Conservation (phyloP, 2,797 vertebrate species). For the Epinephelus malabaricus region DNA sequence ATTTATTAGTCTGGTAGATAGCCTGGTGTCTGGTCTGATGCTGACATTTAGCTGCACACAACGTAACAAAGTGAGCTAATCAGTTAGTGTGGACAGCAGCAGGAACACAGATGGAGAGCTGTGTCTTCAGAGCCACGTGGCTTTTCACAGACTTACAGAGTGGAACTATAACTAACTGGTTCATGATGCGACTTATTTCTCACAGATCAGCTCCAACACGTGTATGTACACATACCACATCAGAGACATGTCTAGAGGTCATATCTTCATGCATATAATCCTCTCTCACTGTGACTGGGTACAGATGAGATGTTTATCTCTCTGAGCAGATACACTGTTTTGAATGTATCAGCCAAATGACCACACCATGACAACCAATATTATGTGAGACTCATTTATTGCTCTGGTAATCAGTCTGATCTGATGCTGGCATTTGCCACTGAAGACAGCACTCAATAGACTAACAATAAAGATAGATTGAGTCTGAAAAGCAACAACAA, state of each 20-base stretch:
- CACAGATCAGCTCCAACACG: neutral
- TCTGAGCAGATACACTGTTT: slow-evolving; percentile 5
- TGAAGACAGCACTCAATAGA: slow-evolving; percentile 44
- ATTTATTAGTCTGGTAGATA: slow-evolving; percentile 49
- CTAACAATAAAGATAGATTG: slow-evolving; percentile 25
- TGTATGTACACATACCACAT: neutral
- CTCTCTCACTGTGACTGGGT: slow-evolving; percentile 9
- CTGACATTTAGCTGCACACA: slow-evolving; percentile 61
- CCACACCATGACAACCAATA: slow-evolving; percentile 16
- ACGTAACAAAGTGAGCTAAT: slow-evolving; percentile 44
- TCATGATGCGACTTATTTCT: slow-evolving; percentile 1
- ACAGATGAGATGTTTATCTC: slow-evolving; percentile 26
- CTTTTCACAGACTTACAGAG: neutral
- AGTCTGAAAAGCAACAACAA: slow-evolving; percentile 22
- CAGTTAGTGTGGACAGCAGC: slow-evolving; percentile 26
- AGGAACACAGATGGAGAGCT: slow-evolving; percentile 23
- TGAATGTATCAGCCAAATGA: slow-evolving; percentile 32
- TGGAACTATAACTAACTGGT: slow-evolving; percentile 5
- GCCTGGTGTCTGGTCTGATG: slow-evolving; percentile 19
- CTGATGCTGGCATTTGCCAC: slow-evolving; percentile 52
- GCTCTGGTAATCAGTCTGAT: slow-evolving; percentile 43
- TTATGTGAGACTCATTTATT: slow-evolving; percentile 44
- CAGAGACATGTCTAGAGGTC: neutral
- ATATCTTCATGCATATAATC: neutral
- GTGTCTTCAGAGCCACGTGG: neutral